Conservation (phyloP, 2,113 vertebrate species). For the Lampris incognitus region DNA sequence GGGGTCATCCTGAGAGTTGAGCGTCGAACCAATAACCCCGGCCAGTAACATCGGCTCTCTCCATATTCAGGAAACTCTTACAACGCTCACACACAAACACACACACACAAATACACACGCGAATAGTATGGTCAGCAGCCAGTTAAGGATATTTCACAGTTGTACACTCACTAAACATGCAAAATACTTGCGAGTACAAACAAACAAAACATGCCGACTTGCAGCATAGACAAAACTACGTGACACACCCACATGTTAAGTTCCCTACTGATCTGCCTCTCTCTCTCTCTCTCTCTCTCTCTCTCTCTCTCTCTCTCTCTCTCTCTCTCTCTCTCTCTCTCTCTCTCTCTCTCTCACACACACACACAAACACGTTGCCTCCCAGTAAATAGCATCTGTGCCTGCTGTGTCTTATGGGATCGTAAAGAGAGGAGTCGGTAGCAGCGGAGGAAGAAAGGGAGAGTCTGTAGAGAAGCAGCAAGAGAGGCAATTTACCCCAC, state of each 20-base stretch:
- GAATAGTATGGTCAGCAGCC: neutral
- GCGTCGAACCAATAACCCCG: constrained; percentile 9
- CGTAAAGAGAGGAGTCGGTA: constrained; percentile 72
- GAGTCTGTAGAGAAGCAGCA: constrained; percentile 65
- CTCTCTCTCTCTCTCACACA: constrained; percentile 11
- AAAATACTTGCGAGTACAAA: neutral
- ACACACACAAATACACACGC: too few relatives aligned
- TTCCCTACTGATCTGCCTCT: neutral
- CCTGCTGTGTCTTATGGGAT: constrained; percentile 72
- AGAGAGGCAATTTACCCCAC: constrained; percentile 78
- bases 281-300: neutral
- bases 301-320: neutral
- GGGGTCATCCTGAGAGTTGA: constrained; percentile 21
- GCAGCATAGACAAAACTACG: constrained; percentile 9
- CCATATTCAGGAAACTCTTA: constrained; percentile 33
- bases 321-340: neutral
- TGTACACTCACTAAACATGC: neutral
- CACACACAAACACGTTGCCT: constrained; percentile 36
- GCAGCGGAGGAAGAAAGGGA: constrained; percentile 51
- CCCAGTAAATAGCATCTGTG: constrained; percentile 74
- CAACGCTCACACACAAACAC: constrained; percentile 18
- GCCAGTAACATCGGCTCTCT: neutral
- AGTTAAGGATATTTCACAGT: constrained; percentile 12
- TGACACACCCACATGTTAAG: constrained; percentile 27
- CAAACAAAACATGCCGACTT: neutral